Base-by-base conservation (phyloP, 2,113 vertebrate species). In the Hirundichthys speculiger region DNA sequence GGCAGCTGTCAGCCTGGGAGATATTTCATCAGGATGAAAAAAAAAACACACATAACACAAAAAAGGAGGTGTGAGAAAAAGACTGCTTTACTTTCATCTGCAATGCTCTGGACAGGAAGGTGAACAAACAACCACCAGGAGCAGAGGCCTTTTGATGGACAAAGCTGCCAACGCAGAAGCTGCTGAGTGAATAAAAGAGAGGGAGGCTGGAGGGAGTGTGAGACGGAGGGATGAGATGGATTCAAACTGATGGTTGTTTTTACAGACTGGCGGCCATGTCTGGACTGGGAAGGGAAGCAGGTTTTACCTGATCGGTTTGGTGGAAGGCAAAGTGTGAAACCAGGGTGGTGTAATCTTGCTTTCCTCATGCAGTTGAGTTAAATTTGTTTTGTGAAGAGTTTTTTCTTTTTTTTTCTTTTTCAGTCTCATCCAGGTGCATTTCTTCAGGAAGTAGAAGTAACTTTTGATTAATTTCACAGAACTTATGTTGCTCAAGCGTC, bases 71-170 rank as follows among this genome's bases (percentile, higher is more conserved):
- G 45, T 53, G 68, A 69, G 45, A n/a, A 30, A 62, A 42, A 60
- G 61, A 62, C 25, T 39, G 69, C 73, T 84, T n/a, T 82, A 89
- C 86, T 77, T 62, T 82, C 70, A 79, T 80, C 51, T 54, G 57
- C 73, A 79, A 46, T 22, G 40, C 79, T 77, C 61, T 76, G 73
- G 81, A 87, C 78, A 67, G 74, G 76, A n/a, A n/a, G n/a, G n/a
- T n/a, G n/a, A 88, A 83, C 79, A 86, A 88, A 89, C 86, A 85
- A 79, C 86, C 86, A 82, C 66, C 70, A 54, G 80, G 80, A 90
- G 87, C 89, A 90, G 86, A 86, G 89, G 86, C 82, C 80, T 80
- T 87, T 73, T 89, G 89, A 91, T 81, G 77, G 87, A 89, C n/a
- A n/a, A n/a, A n/a, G n/a, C n/a, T n/a, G n/a, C n/a, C n/a, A n/a